phyloP scores from a whole-genome alignment of 2,113 vertebrate genomes.

The Drymodes brunneopygia region DNA sequence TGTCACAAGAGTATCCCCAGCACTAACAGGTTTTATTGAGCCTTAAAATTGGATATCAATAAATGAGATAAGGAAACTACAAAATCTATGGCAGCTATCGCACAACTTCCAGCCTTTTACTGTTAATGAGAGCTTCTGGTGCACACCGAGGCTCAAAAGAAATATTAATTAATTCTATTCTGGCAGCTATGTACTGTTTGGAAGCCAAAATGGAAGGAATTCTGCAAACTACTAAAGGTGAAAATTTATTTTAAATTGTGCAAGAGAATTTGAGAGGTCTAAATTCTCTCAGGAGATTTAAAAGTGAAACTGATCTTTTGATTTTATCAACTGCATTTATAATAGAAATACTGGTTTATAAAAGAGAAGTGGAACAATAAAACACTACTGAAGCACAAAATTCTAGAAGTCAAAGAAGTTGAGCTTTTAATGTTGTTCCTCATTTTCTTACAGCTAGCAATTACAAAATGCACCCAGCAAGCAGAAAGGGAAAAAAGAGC shows the following conservation, averaged over 20 bases:
- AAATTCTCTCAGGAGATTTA: conserved; percentile 52
- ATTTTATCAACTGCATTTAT: conserved; percentile 34
- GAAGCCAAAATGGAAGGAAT: conserved; percentile 26
- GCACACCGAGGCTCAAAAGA: background rate
- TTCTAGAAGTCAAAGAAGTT: background rate
- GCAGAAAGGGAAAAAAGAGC: background rate
- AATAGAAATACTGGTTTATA: conserved; percentile 15
- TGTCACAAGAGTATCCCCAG: background rate
- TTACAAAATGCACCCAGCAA: background rate
- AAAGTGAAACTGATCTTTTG: conserved; percentile 35
- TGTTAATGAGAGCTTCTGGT: background rate
- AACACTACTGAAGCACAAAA: conserved; percentile 11
- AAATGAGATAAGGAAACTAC: background rate
- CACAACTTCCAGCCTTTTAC: background rate
- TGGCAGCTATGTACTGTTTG: conserved; percentile 32
- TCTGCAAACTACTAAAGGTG: background rate
- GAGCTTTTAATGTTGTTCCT: background rate
- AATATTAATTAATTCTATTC: conserved; percentile 52
- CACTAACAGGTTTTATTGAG: background rate
- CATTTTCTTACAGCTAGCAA: background rate
- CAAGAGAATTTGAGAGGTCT: conserved; percentile 41
- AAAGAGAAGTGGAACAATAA: background rate
- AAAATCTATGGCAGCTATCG: background rate
- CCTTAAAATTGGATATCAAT: background rate
- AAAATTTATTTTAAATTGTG: conserved; percentile 33